Evolutionary conservation across 2,113 vertebrate genomes (phyloP).

Genomic region (Cisticola juncidis): DNA sequence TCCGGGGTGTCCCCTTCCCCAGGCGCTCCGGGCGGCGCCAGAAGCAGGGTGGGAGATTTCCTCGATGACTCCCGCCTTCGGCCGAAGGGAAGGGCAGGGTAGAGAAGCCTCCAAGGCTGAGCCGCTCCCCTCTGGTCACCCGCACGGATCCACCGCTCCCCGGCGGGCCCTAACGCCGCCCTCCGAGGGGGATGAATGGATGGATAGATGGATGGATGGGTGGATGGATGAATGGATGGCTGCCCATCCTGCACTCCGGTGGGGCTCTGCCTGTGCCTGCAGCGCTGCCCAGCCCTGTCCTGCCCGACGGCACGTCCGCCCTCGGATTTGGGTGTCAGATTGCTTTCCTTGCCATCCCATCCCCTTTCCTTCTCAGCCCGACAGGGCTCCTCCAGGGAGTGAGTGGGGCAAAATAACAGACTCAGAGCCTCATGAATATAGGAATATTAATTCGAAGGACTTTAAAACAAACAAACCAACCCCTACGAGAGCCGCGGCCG

Average conservation of each 20-base stretch:
- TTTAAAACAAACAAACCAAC: neutral
- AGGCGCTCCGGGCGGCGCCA: neutral
- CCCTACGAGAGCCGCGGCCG: neutral
- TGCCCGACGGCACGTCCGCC: neutral
- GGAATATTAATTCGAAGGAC: neutral
- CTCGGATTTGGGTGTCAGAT: neutral
- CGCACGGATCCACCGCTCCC: neutral
- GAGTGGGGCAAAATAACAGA: accelerated
- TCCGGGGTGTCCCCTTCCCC: neutral
- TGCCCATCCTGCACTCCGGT: neutral
- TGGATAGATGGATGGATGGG: neutral
- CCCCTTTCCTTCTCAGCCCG: neutral
- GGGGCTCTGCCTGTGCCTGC: neutral
- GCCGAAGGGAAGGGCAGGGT: neutral
- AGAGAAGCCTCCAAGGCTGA: neutral
- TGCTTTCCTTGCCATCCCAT: neutral
- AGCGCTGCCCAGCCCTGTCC: neutral
- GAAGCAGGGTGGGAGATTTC: neutral
- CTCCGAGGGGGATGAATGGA: too few species aligned
- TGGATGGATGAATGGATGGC: neutral
- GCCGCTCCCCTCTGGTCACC: neutral
- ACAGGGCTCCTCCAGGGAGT: neutral
- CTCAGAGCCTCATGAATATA: neutral
- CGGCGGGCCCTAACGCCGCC: too few species aligned
- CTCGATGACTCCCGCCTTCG: too few species aligned